Evolutionary conservation across 2,113 vertebrate species (phyloP).

Genomic region (Dolichallabes microphthalmus): DNA sequence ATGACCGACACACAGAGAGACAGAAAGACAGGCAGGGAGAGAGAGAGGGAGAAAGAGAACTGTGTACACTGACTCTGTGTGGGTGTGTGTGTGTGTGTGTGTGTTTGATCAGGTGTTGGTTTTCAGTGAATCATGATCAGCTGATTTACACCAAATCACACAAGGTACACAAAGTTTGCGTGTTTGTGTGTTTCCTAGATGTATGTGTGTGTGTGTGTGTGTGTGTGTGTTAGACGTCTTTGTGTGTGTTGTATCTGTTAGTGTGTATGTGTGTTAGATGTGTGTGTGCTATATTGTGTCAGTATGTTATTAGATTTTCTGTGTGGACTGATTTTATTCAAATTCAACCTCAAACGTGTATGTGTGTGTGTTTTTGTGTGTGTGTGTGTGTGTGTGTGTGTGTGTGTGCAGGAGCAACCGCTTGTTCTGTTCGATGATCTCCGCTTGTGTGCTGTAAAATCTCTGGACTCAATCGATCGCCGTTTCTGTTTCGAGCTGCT

Average conservation of each 20-base stretch:
- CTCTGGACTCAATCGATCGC: conserved; percentile 65
- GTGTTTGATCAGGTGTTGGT: conserved; percentile 68
- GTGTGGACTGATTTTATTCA: not conserved
- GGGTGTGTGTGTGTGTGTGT: conserved; percentile 14
- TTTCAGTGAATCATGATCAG: conserved; percentile 70
- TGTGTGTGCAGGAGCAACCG: conserved; percentile 62
- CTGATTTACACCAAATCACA: conserved; percentile 72
- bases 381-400: not conserved
- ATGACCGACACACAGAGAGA: not conserved
- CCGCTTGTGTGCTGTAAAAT: conserved; percentile 70
- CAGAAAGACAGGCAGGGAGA: conserved; percentile 66
- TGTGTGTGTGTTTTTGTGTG: not conserved
- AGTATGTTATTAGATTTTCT: not conserved
- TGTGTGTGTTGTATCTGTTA: not conserved
- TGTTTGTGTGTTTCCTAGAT: not conserved
- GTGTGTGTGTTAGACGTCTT: not conserved
- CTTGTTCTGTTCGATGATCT: conserved; percentile 70
- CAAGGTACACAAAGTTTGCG: conserved; percentile 60
- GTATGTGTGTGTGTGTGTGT: conserved; percentile 20
- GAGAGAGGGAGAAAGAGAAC: conserved; percentile 48
- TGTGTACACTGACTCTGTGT: not conserved
- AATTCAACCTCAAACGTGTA: not conserved
- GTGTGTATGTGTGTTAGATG: not conserved
- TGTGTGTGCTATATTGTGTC: not conserved
- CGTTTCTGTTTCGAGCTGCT: conserved; percentile 75